These are phyloP conservation scores for Drosophila sordidula DNA, from an alignment of 2,888 invertebrate genomes.

Conservation along the genomic window DNA sequence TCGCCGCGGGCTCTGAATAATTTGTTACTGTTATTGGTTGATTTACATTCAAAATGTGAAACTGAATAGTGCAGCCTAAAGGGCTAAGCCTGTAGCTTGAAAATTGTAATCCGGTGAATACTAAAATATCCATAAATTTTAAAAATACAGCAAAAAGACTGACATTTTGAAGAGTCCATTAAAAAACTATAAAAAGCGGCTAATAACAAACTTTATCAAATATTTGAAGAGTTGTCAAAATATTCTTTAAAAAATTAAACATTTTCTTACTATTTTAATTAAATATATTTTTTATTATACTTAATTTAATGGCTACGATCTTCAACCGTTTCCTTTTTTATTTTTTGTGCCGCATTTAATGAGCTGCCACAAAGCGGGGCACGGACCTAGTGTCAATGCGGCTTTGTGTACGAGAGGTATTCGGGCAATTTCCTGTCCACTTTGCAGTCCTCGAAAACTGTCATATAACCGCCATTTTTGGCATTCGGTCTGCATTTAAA, in stretches of 20 bases:
- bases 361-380: neutral
- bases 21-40: constrained; percentile 44
- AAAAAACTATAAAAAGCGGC: too few species aligned
- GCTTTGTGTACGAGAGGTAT: constrained; percentile 27
- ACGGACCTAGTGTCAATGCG: neutral
- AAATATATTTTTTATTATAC: neutral
- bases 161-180: too few species aligned
- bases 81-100: constrained; percentile 7
- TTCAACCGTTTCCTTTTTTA: too few species aligned
- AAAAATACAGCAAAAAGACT: too few species aligned
- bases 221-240: too few species aligned
- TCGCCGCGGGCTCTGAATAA: constrained; percentile 30
- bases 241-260: neutral
- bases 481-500: constrained; percentile 43
- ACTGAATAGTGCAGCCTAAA: constrained; percentile 5
- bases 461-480: constrained; percentile 31
- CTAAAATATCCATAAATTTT: neutral
- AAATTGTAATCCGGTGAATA: neutral
- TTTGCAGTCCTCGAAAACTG: constrained; percentile 24
- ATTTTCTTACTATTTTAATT: neutral
- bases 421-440: constrained; percentile 56
- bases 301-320: neutral
- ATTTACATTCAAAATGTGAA: constrained; percentile 9
- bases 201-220: too few species aligned
- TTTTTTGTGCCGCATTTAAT: neutral